Percentiles rank a stretch among this genome's conserved stretches.
Evolutionary conservation across 2,797 vertebrate species (phyloP).

Genomic region (Galagoides demidoff): DNA sequence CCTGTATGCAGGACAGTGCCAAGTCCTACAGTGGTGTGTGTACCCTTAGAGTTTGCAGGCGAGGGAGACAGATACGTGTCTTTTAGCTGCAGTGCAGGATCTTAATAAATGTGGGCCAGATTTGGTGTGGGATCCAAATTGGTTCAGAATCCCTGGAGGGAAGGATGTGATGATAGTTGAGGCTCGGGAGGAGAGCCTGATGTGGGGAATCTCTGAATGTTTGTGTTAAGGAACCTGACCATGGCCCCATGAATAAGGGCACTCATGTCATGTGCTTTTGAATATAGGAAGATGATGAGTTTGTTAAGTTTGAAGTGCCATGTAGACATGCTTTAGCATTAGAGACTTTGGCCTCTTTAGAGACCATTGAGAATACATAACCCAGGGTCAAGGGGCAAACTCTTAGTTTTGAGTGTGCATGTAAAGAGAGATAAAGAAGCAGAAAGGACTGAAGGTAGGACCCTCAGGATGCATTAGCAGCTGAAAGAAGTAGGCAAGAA

Average conservation of each 20-base stretch:
- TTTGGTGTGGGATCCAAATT: constrained; percentile 21
- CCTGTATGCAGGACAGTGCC: not conserved
- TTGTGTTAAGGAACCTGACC: constrained; percentile 4
- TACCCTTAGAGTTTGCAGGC: not conserved
- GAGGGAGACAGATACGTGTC: not conserved
- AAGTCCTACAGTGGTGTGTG: not conserved
- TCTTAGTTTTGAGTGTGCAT: not conserved
- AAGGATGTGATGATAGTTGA: not conserved
- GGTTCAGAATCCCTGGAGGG: constrained; percentile 24
- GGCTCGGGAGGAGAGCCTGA: not conserved
- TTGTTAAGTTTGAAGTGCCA: not conserved
- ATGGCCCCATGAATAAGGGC: not conserved
- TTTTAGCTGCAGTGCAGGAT: not conserved
- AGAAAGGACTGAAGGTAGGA: not conserved
- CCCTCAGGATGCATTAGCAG: not conserved
- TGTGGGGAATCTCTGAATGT: not conserved
- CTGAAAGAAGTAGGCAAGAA: not conserved
- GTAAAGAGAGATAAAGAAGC: not conserved
- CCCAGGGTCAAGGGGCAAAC: not conserved
- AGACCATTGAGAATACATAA: not conserved
- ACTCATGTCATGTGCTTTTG: not conserved
- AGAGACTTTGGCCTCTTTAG: not conserved
- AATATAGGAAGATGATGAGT: not conserved
- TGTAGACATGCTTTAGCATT: too few relatives aligned
- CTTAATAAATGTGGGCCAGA: constrained; percentile 34